Evolutionary conservation across 2,113 vertebrate genomes (phyloP), one percentile per base, ranked within the genome.

Genomic region (Calonectris borealis): DNA sequence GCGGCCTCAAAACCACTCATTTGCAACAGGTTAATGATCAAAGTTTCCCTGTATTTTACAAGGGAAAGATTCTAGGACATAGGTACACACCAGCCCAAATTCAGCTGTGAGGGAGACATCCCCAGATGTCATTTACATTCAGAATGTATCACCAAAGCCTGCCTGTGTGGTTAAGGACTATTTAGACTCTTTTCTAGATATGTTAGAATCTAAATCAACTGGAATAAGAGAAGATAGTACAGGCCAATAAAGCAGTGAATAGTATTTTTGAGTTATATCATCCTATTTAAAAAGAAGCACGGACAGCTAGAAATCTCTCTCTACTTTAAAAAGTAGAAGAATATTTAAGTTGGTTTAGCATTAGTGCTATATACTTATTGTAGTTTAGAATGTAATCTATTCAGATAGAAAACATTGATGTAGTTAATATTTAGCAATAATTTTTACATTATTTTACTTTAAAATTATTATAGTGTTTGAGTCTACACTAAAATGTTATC

Each of bases 331-430:
- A 85, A 40, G 1, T 25, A 76, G 57, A 84, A 68, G 6, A 54
- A 40, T 40, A 58, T 54, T 76, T 42, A 48, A n/a, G 13, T 20
- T 72, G 4, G 3, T 64, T 90, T 78, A 58, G 54, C n/a, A 60
- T 68, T 84, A 9, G 13, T 83, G 27, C 5, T 54, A 29, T 7
- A 34, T 3, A 3, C 9, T 42, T 54, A 22, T 3, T 84, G 3
- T 12, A 55, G 13, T 84, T 73, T 46, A 51, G 3, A 68, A 40
- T 16, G 2, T 16, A 52, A 36, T 19, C 11, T 82, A 48, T 54
- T 66, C 3, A 75, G 58, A 58, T 44, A 71, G 8, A 72, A 88
- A 79, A 49, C 5, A 44, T 34, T 51, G 13, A 4, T 0, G 0
- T 60, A 51, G 40, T 14, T 61, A 69, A 25, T 25, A 66, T 58